Base-by-base conservation (phyloP, 1,140 invertebrate genomes). In the Trichonephila clavipes region DNA sequence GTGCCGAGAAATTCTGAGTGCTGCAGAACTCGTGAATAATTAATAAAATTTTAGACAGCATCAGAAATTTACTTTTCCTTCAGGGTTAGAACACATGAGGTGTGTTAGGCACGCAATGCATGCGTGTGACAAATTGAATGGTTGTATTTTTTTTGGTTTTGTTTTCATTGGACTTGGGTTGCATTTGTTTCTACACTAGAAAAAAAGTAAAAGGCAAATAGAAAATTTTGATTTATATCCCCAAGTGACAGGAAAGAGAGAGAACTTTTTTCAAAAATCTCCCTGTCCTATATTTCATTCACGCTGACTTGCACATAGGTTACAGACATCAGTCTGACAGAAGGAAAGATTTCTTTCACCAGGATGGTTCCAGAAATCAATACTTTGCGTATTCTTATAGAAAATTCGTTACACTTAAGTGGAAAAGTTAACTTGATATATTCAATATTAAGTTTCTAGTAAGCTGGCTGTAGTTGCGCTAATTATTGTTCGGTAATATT, bases 151-250 rank as follows among this genome's bases (percentile, higher is more conserved):
- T 51, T 51, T 51, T 51, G 5, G 7, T 51, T 51, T 44, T 61
- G 12, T 61, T 61, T 85, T 85, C 58, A 85, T 85, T 85, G 44
- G 82, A 85, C 61, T 85, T 85, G 8, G 44, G 82, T 85, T 24
- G 24, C 82, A 85, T 85, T 85, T 85, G 82, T 85, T 85, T 61
- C 82, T 61, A 10, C 28, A 24, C 24, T 51, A 85, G n/a, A 58
- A 85, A 61, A 40, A 10, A 59, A 59, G 82, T 85, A 85, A 90
- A 40, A n/a, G 51, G 89, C 64, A 72, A 62, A 59, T 21, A 62
- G 72, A 62, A 90, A 90, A 72, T 90, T 88, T 88, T 90, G 89
- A 90, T 90, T 90, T 90, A 90, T 90, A 90, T 90, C 89, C 62
- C 21, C 66, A 19, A 82, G 61, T 82, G 89, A 77, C 89, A 62